These are phyloP conservation scores for Mola mola DNA, from an alignment of 2,113 vertebrate genomes.

Conservation along the genomic window DNA sequence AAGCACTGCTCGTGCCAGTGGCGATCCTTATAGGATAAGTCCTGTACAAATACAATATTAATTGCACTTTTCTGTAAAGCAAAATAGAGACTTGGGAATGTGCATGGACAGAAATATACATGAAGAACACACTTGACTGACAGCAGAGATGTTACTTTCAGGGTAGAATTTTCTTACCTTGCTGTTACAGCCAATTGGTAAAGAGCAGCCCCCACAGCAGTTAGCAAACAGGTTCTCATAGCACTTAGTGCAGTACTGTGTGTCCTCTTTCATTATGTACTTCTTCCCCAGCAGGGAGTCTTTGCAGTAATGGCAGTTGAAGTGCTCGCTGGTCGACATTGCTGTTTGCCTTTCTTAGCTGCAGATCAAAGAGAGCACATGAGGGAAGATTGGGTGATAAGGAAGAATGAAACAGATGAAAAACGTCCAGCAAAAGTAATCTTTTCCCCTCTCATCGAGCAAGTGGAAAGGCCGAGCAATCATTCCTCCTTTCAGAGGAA, in stretches of 20 bases:
- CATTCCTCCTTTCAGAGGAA: constrained; percentile 12
- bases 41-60: constrained; percentile 77
- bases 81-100: background rate
- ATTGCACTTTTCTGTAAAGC: background rate
- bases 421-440: constrained; percentile 28
- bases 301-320: constrained; percentile 92
- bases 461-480: constrained; percentile 16
- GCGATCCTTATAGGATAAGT: constrained; percentile 96
- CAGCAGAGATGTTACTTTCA: background rate
- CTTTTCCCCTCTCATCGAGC: constrained; percentile 14
- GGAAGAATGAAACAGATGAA: constrained; percentile 9
- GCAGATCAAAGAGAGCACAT: constrained; percentile 38
- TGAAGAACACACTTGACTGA: background rate
- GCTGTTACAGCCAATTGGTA: constrained; percentile 86
- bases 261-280: constrained; percentile 88
- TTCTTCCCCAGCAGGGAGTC: constrained; percentile 90
- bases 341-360: constrained; percentile 57
- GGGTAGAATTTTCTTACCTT: constrained; percentile 83
- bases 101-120: background rate
- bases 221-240: constrained; percentile 91
- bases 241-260: constrained; percentile 89
- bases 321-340: constrained; percentile 82
- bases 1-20: constrained; percentile 99
- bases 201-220: constrained; percentile 89
- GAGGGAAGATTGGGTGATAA: constrained; percentile 10